A percentile compares a stretch with the other conserved stretches of the same genome.
Evolutionary conservation across 2,797 vertebrate species (phyloP).

Genomic region (Enteromius viviparus): DNA sequence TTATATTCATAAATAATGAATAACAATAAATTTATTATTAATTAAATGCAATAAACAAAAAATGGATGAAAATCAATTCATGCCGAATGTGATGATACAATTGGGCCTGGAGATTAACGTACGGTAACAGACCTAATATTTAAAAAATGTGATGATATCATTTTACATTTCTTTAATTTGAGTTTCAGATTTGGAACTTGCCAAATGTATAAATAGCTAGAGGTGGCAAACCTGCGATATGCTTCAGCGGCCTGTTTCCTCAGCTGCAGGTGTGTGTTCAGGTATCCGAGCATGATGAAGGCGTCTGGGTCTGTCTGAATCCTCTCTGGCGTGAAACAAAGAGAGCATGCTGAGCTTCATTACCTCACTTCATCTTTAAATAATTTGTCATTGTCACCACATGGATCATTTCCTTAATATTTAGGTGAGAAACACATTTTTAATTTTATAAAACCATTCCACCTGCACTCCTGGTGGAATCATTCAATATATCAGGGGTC

Average conservation of each 20-base stretch:
- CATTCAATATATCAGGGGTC: neutral
- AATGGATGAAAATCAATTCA: neutral
- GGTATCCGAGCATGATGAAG: slow-evolving; percentile 93
- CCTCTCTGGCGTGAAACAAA: slow-evolving; percentile 80
- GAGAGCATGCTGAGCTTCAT: neutral
- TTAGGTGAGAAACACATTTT: neutral
- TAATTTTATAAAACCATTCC: neutral
- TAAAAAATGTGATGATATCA: neutral
- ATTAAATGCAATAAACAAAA: neutral
- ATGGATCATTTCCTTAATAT: slow-evolving; percentile 7
- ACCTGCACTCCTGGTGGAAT: slow-evolving; percentile 13
- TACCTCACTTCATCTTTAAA: neutral
- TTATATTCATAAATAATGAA: neutral
- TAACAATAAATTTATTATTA: neutral
- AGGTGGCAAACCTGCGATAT: slow-evolving; percentile 83
- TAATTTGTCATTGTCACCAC: neutral
- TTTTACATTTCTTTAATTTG: neutral
- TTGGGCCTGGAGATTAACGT: neutral
- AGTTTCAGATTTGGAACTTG: neutral
- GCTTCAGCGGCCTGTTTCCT: slow-evolving; percentile 86
- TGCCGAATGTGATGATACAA: neutral
- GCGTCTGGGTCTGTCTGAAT: slow-evolving; percentile 87
- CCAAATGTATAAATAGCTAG: neutral
- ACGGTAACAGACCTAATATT: neutral
- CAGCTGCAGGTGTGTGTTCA: slow-evolving; percentile 89